Evolutionary conservation across 2,113 vertebrate genomes (phyloP), one percentile per base, ranked within the genome.

Genomic region (Buteo buteo): DNA sequence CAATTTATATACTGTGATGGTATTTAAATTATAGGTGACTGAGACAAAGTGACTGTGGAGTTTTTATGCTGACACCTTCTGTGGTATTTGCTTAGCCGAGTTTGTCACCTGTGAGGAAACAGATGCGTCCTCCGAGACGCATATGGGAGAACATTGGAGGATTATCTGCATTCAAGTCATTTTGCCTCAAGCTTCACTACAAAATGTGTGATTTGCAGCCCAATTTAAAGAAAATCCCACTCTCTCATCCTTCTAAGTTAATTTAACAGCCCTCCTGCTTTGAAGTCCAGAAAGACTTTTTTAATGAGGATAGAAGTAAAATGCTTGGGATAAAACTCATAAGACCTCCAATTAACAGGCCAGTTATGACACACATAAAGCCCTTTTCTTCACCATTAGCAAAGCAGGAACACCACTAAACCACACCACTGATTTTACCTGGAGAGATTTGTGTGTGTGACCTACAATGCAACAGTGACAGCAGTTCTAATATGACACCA

Each of bases 201-300:
- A 81, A 86, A 95, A 74, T 45, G 40, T 67, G 76, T 91, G 86
- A 95, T 88, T 96, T 96, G 67, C 93, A 96, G 73, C 38, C 42
- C 50, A 74, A 13, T 78, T 59, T 77, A 94, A 95, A 96, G 88
- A 93, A 86, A 94, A 96, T 95, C 77, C 59, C 52, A 74, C 86
- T 86, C 67, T 84, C 85, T 91, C 80, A 73, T 86, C 74, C 31
- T 5, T 74, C 80, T 66, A 47, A 84, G 55, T 94, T 94, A 94
- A 92, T 81, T 94, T 93, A 95, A 94, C 54, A 93, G 50, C 47
- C 47, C 19, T 89, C 42, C 32, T 74, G 72, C 83, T 96, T 92
- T 84, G 80, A 96, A 91, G 91, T 89, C 61, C 61, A 78, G 77
- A 88, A 90, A 84, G 64, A 76, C 52, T 40, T n/a, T 92, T 94